These are phyloP conservation scores for Labrus mixtus DNA, from an alignment of 2,113 vertebrate genomes.

Conservation along the genomic window DNA sequence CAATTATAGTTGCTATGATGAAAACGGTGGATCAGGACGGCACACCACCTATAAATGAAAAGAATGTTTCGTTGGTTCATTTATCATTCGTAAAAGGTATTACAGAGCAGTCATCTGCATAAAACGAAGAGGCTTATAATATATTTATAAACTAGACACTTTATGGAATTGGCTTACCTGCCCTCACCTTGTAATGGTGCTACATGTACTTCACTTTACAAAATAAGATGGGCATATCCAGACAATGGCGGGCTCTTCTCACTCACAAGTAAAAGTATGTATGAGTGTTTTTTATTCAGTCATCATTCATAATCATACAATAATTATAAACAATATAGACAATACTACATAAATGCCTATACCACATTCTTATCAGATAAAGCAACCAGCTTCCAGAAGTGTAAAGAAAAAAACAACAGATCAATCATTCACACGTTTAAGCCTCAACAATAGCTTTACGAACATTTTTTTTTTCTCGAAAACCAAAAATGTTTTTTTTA, in stretches of 20 bases:
- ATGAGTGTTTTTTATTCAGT: no score
- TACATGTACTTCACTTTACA: constrained; percentile 3
- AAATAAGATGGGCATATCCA: neutral
- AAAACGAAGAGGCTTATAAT: constrained; percentile 59
- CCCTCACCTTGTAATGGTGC: constrained; percentile 44
- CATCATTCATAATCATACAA: no score
- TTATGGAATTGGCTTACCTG: constrained; percentile 56
- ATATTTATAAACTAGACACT: constrained; percentile 55
- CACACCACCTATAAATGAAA: constrained; percentile 57
- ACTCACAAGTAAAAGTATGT: no score
- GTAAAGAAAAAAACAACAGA: no score
- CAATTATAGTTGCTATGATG: constrained; percentile 69
- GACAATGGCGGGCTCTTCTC: neutral
- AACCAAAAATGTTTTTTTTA: no score
- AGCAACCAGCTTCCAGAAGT: no score
- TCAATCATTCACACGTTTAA: no score
- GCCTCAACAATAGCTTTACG: no score
- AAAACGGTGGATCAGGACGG: constrained; percentile 48
- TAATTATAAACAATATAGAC: no score
- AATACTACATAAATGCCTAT: no score
- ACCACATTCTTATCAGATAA: no score
- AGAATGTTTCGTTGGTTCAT: constrained; percentile 70
- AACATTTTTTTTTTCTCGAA: no score
- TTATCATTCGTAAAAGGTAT: constrained; percentile 66
- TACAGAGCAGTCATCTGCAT: constrained; percentile 53